phyloP scores from a whole-genome alignment of 2,888 invertebrate species.

The Dynastes hyllus region DNA sequence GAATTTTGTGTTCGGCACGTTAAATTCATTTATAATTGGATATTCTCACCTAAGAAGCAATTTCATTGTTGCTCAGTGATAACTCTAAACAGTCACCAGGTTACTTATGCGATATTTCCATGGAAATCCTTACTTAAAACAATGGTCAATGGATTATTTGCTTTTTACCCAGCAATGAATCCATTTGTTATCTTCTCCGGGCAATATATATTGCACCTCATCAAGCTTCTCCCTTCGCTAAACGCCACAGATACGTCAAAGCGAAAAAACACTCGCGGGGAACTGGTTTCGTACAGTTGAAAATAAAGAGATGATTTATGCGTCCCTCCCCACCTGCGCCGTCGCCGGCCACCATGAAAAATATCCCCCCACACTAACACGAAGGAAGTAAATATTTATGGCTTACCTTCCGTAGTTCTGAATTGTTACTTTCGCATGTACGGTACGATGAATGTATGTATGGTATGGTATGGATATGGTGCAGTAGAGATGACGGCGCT shows the following conservation, averaged over 20 bases:
- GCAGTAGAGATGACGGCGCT: background rate
- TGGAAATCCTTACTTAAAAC: too few relatives aligned
- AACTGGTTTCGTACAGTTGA: background rate
- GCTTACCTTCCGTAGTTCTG: slow-evolving; percentile 42
- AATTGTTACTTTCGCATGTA: slow-evolving; percentile 34
- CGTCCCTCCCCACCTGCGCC: background rate
- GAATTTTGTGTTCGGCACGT: too few relatives aligned
- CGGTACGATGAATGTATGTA: slow-evolving; percentile 2
- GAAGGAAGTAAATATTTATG: slow-evolving; percentile 40
- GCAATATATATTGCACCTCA: too few relatives aligned
- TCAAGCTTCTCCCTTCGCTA: background rate
- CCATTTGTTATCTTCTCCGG: too few relatives aligned
- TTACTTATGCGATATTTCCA: too few relatives aligned
- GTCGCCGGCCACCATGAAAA: slow-evolving; percentile 24
- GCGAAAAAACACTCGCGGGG: background rate
- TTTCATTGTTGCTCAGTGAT: too few relatives aligned
- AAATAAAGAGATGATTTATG: slow-evolving; percentile 34
- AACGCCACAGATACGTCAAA: slow-evolving; percentile 3
- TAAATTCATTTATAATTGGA: too few relatives aligned
- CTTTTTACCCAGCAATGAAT: too few relatives aligned
- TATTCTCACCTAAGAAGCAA: too few relatives aligned
- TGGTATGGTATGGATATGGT: slow-evolving; percentile 3
- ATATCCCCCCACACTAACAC: slow-evolving; percentile 24
- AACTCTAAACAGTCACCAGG: too few relatives aligned
- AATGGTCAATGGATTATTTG: too few relatives aligned